Conservation (phyloP, 2,797 vertebrate species). For the Benthosema pterotum region DNA sequence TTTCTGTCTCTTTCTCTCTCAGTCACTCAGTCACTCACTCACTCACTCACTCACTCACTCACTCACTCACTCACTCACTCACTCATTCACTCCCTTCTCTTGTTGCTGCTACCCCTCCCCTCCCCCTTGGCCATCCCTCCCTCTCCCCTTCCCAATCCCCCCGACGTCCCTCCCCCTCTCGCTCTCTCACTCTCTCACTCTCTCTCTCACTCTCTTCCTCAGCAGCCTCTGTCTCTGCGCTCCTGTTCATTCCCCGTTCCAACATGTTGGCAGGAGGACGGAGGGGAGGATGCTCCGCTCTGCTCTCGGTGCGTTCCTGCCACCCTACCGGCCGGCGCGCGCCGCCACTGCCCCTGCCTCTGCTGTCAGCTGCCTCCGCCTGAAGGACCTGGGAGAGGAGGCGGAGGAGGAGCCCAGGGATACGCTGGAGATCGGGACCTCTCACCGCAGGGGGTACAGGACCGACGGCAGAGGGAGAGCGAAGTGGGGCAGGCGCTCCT, state of each 20-base stretch:
- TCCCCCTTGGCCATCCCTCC: constrained; percentile 53
- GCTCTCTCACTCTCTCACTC: constrained; percentile 37
- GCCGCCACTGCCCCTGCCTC: constrained; percentile 65
- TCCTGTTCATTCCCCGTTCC: constrained; percentile 73
- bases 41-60: neutral
- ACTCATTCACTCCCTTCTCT: neutral
- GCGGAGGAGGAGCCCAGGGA: constrained; percentile 51
- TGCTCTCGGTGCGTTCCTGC: constrained; percentile 69
- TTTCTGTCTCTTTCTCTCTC: neutral
- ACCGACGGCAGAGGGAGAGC: constrained; percentile 56
- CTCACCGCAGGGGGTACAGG: constrained; percentile 49
- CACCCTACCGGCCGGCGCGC: constrained; percentile 66
- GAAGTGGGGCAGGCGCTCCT: constrained; percentile 53
- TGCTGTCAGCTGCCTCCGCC: constrained; percentile 61
- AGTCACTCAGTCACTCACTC: neutral
- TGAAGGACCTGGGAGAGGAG: constrained; percentile 71
- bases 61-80: neutral
- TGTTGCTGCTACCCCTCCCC: constrained; percentile 30
- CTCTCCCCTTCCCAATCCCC: constrained; percentile 48
- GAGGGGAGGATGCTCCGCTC: constrained; percentile 76
- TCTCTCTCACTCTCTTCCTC: constrained; percentile 2
- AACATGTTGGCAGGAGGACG: constrained; percentile 79
- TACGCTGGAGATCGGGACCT: constrained; percentile 59
- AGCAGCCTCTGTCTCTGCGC: constrained; percentile 66
- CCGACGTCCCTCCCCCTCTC: constrained; percentile 66